Percentiles rank a stretch among this genome's conserved stretches.
Conservation (phyloP, 2,113 vertebrate species). For the Dipodomys stephensi region DNA sequence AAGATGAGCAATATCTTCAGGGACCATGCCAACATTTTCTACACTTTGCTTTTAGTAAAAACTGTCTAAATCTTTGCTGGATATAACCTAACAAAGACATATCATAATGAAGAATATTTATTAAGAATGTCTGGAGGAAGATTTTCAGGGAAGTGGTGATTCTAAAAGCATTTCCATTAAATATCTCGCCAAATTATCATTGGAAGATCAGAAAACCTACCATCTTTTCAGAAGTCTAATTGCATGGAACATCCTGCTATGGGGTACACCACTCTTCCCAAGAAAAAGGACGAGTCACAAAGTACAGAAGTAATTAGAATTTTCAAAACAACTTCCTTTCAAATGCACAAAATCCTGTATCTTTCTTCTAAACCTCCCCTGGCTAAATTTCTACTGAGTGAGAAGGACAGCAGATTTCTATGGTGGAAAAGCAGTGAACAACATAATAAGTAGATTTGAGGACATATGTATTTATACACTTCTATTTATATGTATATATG, state of each 20-base stretch:
- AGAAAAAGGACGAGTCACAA: not conserved
- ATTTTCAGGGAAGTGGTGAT: not conserved
- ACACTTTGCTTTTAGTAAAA: not conserved
- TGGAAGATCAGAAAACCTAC: not conserved
- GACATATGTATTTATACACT: not conserved
- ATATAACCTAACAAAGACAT: not conserved
- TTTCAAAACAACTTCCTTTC: not conserved
- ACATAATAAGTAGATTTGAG: not conserved
- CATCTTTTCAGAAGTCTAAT: not conserved
- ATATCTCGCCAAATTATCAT: not conserved
- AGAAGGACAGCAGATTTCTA: not conserved
- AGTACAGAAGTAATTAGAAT: not conserved
- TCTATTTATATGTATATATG: too few relatives aligned
- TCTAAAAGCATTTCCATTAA: not conserved
- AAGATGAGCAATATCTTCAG: not conserved
- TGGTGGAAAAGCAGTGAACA: not conserved
- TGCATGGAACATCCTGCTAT: not conserved
- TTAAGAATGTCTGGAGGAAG: not conserved
- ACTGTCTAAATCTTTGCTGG: not conserved
- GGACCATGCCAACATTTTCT: not conserved
- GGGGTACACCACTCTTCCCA: not conserved
- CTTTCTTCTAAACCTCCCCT: not conserved
- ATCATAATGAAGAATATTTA: not conserved
- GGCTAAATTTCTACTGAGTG: not conserved
- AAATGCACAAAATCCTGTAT: not conserved